Conservation (phyloP, 2,113 vertebrate species). For the Corynorhinus townsendii region DNA sequence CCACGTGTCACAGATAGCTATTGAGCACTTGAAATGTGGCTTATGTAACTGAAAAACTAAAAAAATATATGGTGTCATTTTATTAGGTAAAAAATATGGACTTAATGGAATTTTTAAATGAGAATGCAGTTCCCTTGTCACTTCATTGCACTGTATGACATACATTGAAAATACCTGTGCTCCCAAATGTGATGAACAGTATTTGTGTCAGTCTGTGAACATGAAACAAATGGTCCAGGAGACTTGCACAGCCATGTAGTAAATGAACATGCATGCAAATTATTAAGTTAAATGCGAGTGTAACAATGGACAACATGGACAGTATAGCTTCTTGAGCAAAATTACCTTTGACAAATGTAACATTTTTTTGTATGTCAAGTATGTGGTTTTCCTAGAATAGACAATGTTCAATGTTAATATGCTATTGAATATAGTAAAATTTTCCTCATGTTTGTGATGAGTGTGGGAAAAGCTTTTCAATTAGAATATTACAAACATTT, state of each 20-base stretch:
- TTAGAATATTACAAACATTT: conserved; percentile 86
- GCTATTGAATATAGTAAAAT: conserved; percentile 48
- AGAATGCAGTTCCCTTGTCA: not conserved
- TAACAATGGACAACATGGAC: conserved; percentile 73
- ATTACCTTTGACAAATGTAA: not conserved
- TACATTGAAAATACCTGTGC: not conserved
- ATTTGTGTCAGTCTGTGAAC: conserved; percentile 86
- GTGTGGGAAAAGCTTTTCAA: conserved; percentile 76
- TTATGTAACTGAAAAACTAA: not conserved
- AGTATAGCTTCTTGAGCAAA: not conserved
- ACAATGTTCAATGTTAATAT: not conserved
- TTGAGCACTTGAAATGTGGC: not conserved
- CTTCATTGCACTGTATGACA: not conserved
- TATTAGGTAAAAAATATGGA: not conserved
- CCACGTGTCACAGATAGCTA: not conserved
- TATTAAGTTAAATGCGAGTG: conserved; percentile 85
- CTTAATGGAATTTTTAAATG: not conserved
- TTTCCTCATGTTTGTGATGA: conserved; percentile 66
- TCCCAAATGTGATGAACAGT: conserved; percentile 80
- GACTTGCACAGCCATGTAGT: conserved; percentile 86
- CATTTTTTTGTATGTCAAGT: conserved; percentile 72
- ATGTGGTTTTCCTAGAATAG: conserved; percentile 81
- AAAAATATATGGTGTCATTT: not conserved
- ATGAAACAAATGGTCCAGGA: conserved; percentile 83
- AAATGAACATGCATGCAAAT: conserved; percentile 81